phyloP scores from a whole-genome alignment of 2,888 invertebrate species.

The Drosophila rubida region DNA sequence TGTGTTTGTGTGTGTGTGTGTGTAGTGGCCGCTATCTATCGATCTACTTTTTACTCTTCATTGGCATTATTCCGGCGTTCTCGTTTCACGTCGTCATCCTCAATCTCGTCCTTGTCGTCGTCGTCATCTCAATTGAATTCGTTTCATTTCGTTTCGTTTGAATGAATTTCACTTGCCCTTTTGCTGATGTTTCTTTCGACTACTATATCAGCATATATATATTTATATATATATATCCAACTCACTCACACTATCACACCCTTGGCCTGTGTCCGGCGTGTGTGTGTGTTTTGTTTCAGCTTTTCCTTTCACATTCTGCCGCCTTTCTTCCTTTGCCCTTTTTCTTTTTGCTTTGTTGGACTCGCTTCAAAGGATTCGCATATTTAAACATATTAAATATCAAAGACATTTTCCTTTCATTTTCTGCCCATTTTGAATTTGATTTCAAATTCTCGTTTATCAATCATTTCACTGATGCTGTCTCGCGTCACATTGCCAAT shows the following conservation, averaged over 20 bases:
- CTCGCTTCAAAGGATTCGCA: conserved; percentile 78
- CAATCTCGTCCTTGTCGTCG: conserved; percentile 30
- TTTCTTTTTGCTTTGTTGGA: conserved; percentile 15
- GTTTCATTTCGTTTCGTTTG: conserved; percentile 82
- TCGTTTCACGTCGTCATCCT: conserved; percentile 26
- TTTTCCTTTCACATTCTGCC: conserved; percentile 3
- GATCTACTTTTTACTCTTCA: conserved; percentile 81
- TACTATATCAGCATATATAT: conserved; percentile 67
- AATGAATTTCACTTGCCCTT: conserved; percentile 77
- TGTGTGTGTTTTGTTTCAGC: conserved; percentile 41
- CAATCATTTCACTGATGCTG: conserved; percentile 30
- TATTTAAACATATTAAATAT: conserved; percentile 80
- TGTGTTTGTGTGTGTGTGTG: conserved; percentile 43
- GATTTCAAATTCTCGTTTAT: conserved; percentile 35
- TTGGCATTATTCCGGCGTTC: conserved; percentile 75
- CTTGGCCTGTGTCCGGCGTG: conserved; percentile 43
- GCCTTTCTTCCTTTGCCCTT: background rate
- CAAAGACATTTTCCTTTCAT: conserved; percentile 70
- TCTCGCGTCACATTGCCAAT: conserved; percentile 52
- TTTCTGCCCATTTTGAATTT: conserved; percentile 43
- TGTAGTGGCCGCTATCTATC: conserved; percentile 72
- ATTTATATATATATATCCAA: conserved; percentile 14
- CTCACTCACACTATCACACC: conserved; percentile 1
- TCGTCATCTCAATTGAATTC: conserved; percentile 80
- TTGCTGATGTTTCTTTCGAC: conserved; percentile 62